Percentiles rank a stretch among this genome's conserved stretches.
Conservation (phyloP, 1,140 invertebrate genomes). For the Lepidostoma basale region DNA sequence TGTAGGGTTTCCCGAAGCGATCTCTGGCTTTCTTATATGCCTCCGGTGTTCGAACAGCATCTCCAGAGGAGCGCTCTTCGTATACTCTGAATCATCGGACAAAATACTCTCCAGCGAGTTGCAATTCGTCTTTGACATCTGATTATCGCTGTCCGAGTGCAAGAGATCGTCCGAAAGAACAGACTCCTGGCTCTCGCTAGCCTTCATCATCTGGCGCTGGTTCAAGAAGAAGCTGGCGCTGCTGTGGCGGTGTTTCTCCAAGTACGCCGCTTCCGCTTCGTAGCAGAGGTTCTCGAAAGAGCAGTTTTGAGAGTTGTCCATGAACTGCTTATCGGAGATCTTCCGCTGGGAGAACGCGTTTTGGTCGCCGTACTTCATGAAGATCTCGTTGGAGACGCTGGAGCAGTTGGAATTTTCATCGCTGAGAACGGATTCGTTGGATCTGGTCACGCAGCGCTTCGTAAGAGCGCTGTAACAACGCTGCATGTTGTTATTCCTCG, state of each 20-base stretch:
- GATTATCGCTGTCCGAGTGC: slow-evolving; percentile 64
- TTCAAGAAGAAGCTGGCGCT: slow-evolving; percentile 71
- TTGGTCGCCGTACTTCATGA: slow-evolving; percentile 60
- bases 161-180: slow-evolving; percentile 74
- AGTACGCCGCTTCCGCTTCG: slow-evolving; percentile 54
- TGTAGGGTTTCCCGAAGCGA: slow-evolving; percentile 44
- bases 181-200: slow-evolving; percentile 72
- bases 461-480: slow-evolving; percentile 59
- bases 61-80: slow-evolving; percentile 76
- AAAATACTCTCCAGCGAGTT: slow-evolving; percentile 79
- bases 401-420: slow-evolving; percentile 60
- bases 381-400: slow-evolving; percentile 60
- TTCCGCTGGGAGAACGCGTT: slow-evolving; percentile 58
- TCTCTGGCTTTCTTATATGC: slow-evolving; percentile 48
- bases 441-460: slow-evolving; percentile 57
- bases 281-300: slow-evolving; percentile 57
- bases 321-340: slow-evolving; percentile 53
- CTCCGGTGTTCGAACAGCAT: slow-evolving; percentile 66
- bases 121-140: slow-evolving; percentile 65
- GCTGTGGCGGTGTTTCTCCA: slow-evolving; percentile 62
- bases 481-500: slow-evolving; percentile 53
- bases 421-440: slow-evolving; percentile 59
- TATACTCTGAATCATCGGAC: slow-evolving; percentile 78
- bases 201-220: slow-evolving; percentile 62
- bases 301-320: slow-evolving; percentile 58